These are phyloP conservation scores for Platichthys stellatus DNA, from an alignment of 2,113 vertebrate genomes.

Conservation along the genomic window DNA sequence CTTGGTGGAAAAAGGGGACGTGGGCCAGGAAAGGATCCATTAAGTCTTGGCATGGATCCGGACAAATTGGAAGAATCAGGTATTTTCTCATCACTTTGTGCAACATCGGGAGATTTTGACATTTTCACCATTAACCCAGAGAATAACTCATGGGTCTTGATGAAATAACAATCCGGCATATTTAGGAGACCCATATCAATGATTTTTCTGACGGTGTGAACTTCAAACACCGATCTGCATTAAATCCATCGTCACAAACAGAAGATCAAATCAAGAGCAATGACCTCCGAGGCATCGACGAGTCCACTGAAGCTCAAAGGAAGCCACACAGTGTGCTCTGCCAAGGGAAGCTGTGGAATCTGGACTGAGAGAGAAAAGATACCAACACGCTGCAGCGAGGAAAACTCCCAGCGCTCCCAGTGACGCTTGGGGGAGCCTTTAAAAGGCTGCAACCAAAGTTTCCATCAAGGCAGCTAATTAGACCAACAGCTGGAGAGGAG, in stretches of 20 bases:
- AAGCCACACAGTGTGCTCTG: neutral
- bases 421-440: neutral
- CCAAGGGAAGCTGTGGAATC: neutral
- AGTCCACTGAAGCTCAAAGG: neutral
- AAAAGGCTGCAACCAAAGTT: neutral
- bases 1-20: too few relatives aligned
- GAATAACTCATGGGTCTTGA: too few relatives aligned
- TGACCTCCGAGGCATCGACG: neutral
- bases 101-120: too few relatives aligned
- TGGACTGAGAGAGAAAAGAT: neutral
- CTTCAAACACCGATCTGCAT: neutral
- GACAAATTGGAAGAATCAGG: too few relatives aligned
- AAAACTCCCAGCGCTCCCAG: neutral
- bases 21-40: too few relatives aligned
- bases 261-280: neutral
- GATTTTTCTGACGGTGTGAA: too few relatives aligned
- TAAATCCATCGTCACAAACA: neutral
- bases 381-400: neutral
- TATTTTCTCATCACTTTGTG: too few relatives aligned
- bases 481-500: conserved; percentile 22
- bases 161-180: too few relatives aligned
- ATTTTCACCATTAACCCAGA: too few relatives aligned
- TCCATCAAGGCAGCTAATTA: conserved; percentile 29
- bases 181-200: too few relatives aligned
- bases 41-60: too few relatives aligned